A percentile compares a stretch with the other conserved stretches of the same genome.
Evolutionary conservation across 2,113 vertebrate species (phyloP).

Genomic region (Phocoena sinus): DNA sequence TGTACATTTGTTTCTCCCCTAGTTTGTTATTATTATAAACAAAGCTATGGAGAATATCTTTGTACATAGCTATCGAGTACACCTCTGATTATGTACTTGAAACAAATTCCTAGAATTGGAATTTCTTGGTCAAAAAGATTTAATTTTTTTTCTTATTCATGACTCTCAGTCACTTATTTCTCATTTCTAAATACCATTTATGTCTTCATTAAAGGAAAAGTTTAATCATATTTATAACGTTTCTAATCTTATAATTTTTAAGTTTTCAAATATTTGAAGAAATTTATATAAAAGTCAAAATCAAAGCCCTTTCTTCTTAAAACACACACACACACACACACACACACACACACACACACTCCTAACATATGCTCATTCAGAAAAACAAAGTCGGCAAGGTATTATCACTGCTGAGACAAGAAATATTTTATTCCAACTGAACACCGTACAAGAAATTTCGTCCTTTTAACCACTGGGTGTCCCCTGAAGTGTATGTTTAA

Average conservation of each 20-base stretch:
- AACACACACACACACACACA: not conserved
- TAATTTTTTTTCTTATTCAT: not conserved
- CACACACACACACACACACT: not conserved
- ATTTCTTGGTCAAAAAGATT: not conserved
- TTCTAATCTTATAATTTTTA: not conserved
- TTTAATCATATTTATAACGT: not conserved
- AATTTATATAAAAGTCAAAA: not conserved
- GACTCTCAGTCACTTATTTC: not conserved
- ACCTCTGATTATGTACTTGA: not conserved
- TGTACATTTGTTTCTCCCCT: not conserved
- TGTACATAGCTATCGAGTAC: not conserved
- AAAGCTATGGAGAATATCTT: not conserved
- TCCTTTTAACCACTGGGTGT: constrained; percentile 45
- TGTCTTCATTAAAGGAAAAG: not conserved
- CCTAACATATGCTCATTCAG: not conserved
- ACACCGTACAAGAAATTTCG: not conserved
- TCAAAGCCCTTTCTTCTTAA: not conserved
- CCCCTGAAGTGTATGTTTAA: not conserved
- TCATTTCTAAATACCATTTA: not conserved
- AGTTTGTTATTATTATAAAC: not conserved
- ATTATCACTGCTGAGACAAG: not conserved
- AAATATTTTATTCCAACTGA: not conserved
- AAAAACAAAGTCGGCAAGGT: not conserved
- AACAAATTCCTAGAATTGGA: not conserved
- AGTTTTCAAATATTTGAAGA: constrained; percentile 14